Percentiles rank a stretch among this genome's conserved stretches.
Evolutionary conservation across 2,797 vertebrate genomes (phyloP).

Genomic region (Parauchenoglanis ngamensis): DNA sequence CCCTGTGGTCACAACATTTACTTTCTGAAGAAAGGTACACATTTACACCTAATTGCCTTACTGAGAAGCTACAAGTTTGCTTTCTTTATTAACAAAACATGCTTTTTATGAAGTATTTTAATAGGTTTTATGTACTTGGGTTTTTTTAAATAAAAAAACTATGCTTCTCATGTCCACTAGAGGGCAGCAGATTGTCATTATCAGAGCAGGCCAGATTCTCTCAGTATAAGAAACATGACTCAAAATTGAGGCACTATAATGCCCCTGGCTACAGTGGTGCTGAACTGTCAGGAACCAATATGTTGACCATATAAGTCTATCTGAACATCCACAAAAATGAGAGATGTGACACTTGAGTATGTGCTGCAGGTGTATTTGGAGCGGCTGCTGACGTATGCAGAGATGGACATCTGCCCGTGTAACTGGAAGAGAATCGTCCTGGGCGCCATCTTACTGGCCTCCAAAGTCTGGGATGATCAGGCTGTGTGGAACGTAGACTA

Average conservation of each 20-base stretch:
- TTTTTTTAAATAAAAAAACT: too few species aligned
- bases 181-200: conserved; percentile 59
- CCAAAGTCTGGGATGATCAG: conserved; percentile 99
- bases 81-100: background rate
- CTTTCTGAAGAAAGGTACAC: background rate
- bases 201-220: background rate
- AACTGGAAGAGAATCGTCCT: conserved; percentile 98
- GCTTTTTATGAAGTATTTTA: background rate
- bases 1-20: background rate
- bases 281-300: background rate
- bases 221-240: background rate
- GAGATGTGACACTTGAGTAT: background rate
- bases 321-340: too few species aligned
- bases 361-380: conserved; percentile 90
- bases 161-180: conserved; percentile 58
- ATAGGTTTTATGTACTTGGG: background rate
- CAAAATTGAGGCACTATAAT: background rate
- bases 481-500: conserved; percentile 99
- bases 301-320: background rate
- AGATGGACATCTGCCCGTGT: conserved; percentile 94
- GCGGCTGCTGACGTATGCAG: conserved; percentile 95
- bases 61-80: background rate
- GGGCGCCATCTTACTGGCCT: conserved; percentile 95
- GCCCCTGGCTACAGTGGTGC: background rate
- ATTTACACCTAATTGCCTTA: background rate